Percentiles rank a stretch among this genome's conserved stretches.
phyloP scores from a whole-genome alignment of 2,113 vertebrate genomes.

The Malurus alboscapulatus region DNA sequence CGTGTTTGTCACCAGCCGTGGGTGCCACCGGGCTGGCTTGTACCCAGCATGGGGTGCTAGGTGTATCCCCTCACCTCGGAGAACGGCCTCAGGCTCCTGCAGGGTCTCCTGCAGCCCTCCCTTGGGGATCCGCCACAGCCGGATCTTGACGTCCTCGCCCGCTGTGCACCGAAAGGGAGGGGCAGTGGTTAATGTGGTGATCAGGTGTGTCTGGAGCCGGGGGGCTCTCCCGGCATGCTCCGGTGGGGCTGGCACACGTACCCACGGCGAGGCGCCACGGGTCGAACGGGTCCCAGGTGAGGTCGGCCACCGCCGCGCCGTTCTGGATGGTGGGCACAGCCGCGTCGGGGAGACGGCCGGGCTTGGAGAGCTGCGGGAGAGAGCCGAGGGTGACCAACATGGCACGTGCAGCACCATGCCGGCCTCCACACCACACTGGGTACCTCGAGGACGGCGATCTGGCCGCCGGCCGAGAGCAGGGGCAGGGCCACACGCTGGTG shows the following conservation, averaged over 20 bases:
- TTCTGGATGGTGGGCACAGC: slow-evolving; percentile 90
- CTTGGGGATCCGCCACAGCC: slow-evolving; percentile 85
- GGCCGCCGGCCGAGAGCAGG: slow-evolving; percentile 86
- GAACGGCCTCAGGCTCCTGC: slow-evolving; percentile 78
- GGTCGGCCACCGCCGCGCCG: slow-evolving; percentile 79
- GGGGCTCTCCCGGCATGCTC: slow-evolving; percentile 34
- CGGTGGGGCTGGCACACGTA: background rate
- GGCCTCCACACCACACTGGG: rapidly evolving
- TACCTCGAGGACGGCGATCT: slow-evolving; percentile 91
- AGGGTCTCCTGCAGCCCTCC: slow-evolving; percentile 82
- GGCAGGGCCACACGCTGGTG: slow-evolving; percentile 82
- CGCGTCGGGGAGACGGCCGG: slow-evolving; percentile 82
- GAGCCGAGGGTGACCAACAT: rapidly evolving
- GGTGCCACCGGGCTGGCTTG: rapidly evolving
- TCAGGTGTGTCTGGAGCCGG: rapidly evolving
- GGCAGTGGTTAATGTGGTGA: background rate
- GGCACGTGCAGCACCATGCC: rapidly evolving
- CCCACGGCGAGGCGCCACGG: slow-evolving; percentile 82
- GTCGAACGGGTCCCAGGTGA: slow-evolving; percentile 93
- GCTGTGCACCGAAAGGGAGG: slow-evolving; percentile 61
- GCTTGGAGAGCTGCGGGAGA: slow-evolving; percentile 78
- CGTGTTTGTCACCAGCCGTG: rapidly evolving
- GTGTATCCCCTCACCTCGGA: slow-evolving; percentile 78
- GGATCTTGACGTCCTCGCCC: slow-evolving; percentile 91
- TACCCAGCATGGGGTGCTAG: rapidly evolving